These are phyloP conservation scores for Scaptomyza pallida DNA, from an alignment of 1,140 invertebrate genomes.

Conservation along the genomic window DNA sequence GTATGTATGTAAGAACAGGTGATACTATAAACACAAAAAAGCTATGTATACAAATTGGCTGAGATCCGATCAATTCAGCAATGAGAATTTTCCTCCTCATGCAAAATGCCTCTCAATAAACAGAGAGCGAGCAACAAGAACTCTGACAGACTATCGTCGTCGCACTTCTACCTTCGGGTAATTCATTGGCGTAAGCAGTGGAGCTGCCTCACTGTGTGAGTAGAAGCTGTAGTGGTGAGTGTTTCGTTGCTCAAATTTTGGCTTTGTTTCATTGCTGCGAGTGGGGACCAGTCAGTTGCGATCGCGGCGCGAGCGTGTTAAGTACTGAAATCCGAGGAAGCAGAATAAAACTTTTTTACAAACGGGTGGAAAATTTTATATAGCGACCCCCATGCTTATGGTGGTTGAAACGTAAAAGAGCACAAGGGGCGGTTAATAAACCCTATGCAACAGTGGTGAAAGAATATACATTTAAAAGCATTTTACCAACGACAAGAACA, in stretches of 20 bases:
- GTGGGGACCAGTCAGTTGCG: conserved; percentile 64
- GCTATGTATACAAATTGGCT: conserved; percentile 6
- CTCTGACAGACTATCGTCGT: conserved; percentile 24
- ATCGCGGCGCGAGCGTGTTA: conserved; percentile 70
- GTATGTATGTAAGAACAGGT: not conserved
- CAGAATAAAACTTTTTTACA: conserved; percentile 28
- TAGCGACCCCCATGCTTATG: conserved; percentile 40
- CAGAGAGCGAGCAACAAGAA: conserved; percentile 30
- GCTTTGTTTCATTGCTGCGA: conserved; percentile 64
- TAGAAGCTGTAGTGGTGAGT: conserved; percentile 26
- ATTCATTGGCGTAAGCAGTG: conserved; percentile 28
- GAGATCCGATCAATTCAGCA: conserved; percentile 38
- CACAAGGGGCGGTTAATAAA: conserved; percentile 17
- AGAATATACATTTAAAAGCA: conserved; percentile 8
- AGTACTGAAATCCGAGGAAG: conserved; percentile 45
- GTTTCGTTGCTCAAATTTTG: conserved; percentile 34
- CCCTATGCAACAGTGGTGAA: conserved; percentile 24
- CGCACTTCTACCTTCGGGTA: conserved; percentile 7
- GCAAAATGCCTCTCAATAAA: conserved; percentile 1
- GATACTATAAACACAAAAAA: conserved; percentile 10
- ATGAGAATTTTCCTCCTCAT: conserved; percentile 10
- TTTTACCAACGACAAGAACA: not conserved
- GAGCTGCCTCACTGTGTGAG: conserved; percentile 11
- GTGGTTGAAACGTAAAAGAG: conserved; percentile 65
- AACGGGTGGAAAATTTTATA: conserved; percentile 76